These are phyloP conservation scores for Prolemur simus DNA, from an alignment of 2,113 vertebrate species.

Conservation along the genomic window DNA sequence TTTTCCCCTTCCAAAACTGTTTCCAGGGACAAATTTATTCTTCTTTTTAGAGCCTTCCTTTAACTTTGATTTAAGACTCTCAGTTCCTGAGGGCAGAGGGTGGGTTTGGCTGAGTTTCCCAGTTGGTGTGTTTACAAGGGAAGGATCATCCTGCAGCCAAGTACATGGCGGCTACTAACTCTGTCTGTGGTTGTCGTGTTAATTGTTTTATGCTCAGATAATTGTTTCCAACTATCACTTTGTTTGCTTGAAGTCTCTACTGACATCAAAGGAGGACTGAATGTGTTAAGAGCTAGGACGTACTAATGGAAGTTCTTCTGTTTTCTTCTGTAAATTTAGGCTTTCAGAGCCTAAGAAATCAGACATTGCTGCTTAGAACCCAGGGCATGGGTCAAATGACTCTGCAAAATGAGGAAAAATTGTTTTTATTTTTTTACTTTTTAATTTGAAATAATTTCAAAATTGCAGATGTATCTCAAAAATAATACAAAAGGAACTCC, in stretches of 20 bases:
- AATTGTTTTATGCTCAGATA: constrained; percentile 44
- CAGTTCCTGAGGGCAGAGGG: constrained; percentile 24
- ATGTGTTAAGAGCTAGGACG: not conserved
- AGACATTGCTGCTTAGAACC: not conserved
- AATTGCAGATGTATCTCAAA: not conserved
- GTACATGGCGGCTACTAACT: not conserved
- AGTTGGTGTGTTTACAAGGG: not conserved
- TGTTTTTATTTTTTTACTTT: not conserved
- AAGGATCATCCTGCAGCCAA: not conserved
- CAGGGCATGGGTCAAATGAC: not conserved
- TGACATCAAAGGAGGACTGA: not conserved
- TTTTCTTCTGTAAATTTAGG: not conserved
- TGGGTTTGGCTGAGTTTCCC: constrained; percentile 9
- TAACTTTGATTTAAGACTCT: constrained; percentile 37
- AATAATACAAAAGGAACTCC: not conserved
- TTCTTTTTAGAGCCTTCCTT: constrained; percentile 27
- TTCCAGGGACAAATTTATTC: constrained; percentile 48
- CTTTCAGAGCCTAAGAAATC: not conserved
- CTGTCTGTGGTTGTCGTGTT: constrained; percentile 7
- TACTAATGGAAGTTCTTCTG: not conserved
- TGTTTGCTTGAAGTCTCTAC: not conserved
- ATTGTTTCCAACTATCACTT: constrained; percentile 49
- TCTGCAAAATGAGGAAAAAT: not conserved
- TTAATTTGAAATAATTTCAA: constrained; percentile 11
- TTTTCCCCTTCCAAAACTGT: constrained; percentile 37